Evolutionary conservation across 2,888 invertebrate species (phyloP).

Genomic region (Altica lythri): DNA sequence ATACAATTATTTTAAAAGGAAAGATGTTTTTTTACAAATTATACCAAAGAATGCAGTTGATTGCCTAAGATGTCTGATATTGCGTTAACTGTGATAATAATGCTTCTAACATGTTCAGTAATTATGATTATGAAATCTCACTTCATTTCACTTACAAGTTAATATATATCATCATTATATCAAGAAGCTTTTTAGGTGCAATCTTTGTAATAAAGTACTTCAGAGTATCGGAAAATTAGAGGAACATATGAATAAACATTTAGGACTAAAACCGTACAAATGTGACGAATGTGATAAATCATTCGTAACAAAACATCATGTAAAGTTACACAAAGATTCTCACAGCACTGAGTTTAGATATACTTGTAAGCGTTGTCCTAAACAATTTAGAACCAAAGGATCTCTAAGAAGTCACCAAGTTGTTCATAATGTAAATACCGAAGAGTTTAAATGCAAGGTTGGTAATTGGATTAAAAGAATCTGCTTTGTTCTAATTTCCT

Average conservation of each 20-base stretch:
- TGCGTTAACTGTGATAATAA: no score
- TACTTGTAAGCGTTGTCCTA: slow-evolving; percentile 46
- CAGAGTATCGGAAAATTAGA: slow-evolving; percentile 45
- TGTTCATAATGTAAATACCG: slow-evolving; percentile 43
- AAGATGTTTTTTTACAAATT: no score
- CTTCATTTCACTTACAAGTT: no score
- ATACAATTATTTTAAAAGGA: no score
- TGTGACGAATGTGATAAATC: slow-evolving; percentile 46
- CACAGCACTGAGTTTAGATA: slow-evolving; percentile 43
- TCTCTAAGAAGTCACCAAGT: slow-evolving; percentile 45
- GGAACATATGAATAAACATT: slow-evolving; percentile 46
- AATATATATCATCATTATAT: neutral
- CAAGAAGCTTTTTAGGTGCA: slow-evolving; percentile 35
- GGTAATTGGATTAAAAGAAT: slow-evolving; percentile 12
- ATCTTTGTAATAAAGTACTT: slow-evolving; percentile 44
- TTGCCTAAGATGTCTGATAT: no score
- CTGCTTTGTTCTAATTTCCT: slow-evolving; percentile 13
- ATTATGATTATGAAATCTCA: no score
- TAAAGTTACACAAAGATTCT: slow-evolving; percentile 45
- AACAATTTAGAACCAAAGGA: slow-evolving; percentile 44
- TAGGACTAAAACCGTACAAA: slow-evolving; percentile 45
- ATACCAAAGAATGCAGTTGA: no score
- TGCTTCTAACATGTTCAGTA: no score
- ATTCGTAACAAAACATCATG: slow-evolving; percentile 44
- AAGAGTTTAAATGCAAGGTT: slow-evolving; percentile 45